Evolutionary conservation across 2,113 vertebrate genomes (phyloP).

Genomic region (Platysteira castanea): DNA sequence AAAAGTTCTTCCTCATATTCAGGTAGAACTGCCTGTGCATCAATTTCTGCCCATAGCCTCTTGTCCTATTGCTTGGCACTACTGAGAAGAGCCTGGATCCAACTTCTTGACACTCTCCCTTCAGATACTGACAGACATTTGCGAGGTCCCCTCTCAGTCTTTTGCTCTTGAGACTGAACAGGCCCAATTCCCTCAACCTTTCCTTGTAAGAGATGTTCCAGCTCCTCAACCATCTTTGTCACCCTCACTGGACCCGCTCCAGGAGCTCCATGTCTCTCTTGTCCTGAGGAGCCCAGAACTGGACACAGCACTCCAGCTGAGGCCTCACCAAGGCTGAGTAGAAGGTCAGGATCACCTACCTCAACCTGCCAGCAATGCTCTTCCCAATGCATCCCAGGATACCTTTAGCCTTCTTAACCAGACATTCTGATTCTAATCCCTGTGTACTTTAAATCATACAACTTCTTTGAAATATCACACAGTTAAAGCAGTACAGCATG

Average conservation of each 20-base stretch:
- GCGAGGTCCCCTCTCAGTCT: not conserved
- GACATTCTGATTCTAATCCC: rapidly evolving
- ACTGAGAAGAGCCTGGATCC: not conserved
- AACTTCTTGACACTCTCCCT: not conserved
- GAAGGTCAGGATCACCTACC: not conserved
- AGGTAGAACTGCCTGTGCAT: not conserved
- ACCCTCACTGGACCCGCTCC: not conserved
- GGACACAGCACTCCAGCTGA: not conserved
- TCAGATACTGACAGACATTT: not conserved
- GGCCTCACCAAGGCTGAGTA: not conserved
- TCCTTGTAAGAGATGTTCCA: not conserved
- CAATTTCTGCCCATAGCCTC: not conserved
- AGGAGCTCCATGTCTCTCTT: not conserved
- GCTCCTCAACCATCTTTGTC: too few species aligned
- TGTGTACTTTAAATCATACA: not conserved
- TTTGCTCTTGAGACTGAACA: too few species aligned
- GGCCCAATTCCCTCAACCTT: not conserved
- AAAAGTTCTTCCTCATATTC: not conserved
- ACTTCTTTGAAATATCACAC: not conserved
- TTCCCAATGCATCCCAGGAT: not conserved
- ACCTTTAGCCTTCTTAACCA: not conserved
- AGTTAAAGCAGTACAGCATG: not conserved
- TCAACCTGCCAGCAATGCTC: rapidly evolving
- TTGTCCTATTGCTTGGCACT: not conserved
- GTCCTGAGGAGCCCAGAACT: not conserved